Base-by-base conservation (phyloP, 2,113 vertebrate genomes). In the Heptranchias perlo region DNA sequence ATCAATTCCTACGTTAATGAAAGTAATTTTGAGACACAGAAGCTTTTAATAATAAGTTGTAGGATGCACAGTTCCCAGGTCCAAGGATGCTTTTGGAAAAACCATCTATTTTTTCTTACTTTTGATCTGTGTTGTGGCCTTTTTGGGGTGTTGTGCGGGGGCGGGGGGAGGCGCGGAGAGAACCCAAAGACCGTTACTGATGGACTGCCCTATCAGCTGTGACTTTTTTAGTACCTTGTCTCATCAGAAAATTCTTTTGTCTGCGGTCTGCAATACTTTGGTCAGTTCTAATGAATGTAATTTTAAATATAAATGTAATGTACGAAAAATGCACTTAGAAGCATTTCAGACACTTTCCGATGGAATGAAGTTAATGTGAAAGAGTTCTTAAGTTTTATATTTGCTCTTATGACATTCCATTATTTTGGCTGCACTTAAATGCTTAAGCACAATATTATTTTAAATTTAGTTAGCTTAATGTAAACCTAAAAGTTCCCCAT, bases 381-480 rank as follows among this genome's bases (percentile, higher is more conserved):
- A 95, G 94, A 95, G 64, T 95, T 69, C 65, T 69, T 95, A 69
- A 62, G 89, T 93, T 93, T 93, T 62, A 67, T 95, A 95, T 95
- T 95, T 52, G 64, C 94, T 52, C 94, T 54, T 35, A 31, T 95
- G 94, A 69, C 94, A 95, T 67, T 95, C 94, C 94, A 52, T 69
- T 44, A 95, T 69, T 95, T 95, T 95, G 94, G 62, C 94, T 95
- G 94, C 94, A 95, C 94, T 69, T 52, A 95, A 95, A 35, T 67
- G 94, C 94, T 95, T 95, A 49, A 69, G 65, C 94, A 95, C 65
- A 95, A 65, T 95, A 95, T 95, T 95, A 95, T 95, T 95, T 95
- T 69, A 95, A 49, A 95, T 69, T 73, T 95, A 95, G 94, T 44
- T 95, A 95, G 94, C 89, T n/a, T 64, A 93, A 23, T 52, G 94